Evolutionary conservation across 2,797 vertebrate genomes (phyloP), one percentile per base, ranked within the genome.

Genomic region (Catharus ustulatus): DNA sequence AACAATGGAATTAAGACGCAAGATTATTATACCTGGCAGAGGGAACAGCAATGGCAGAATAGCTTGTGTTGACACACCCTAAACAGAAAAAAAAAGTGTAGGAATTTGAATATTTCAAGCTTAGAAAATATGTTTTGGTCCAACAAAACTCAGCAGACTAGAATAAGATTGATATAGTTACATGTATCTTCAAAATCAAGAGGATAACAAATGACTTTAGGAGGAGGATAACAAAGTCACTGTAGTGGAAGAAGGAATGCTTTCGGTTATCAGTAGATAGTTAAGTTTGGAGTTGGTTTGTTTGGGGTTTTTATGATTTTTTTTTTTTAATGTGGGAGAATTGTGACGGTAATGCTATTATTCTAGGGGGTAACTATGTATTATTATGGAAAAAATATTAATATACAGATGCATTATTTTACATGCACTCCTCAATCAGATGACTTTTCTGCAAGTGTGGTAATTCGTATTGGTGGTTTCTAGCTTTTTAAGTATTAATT

Each of bases 401-500:
- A 27, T 52, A 57, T 9, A 10, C 5, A 59, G 7, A 22, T 52
- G 3, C 14, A 20, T 54, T 68, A 18, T 80, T 91, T 83, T 66
- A 40, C 45, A 27, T 59, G 16, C 11, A 22, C 15, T 86, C 38
- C 18, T 76, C 24, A 77, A 13, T 45, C n/a, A 48, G 23, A 51
- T 15, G 15, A 54, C 13, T 69, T 72, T 78, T 78, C 30, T 80
- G 32, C 58, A 89, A 89, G 16, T 19, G 16, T 58, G 45, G 20
- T 55, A 57, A 63, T 91, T 48, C 49, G 1, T 49, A 15, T 17
- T 74, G 24, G 7, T 82, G 42, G 9, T 57, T 92, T 89, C 49
- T 75, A 79, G 32, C 48, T 46, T 83, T 66, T n/a, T 79, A 82
- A 76, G 34, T 87, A 77, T 80, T 84, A 23, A 68, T 74, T 77